Percentiles rank a stretch among this genome's conserved stretches.
Evolutionary conservation across 2,797 vertebrate genomes (phyloP).

Genomic region (Streptopelia turtur): DNA sequence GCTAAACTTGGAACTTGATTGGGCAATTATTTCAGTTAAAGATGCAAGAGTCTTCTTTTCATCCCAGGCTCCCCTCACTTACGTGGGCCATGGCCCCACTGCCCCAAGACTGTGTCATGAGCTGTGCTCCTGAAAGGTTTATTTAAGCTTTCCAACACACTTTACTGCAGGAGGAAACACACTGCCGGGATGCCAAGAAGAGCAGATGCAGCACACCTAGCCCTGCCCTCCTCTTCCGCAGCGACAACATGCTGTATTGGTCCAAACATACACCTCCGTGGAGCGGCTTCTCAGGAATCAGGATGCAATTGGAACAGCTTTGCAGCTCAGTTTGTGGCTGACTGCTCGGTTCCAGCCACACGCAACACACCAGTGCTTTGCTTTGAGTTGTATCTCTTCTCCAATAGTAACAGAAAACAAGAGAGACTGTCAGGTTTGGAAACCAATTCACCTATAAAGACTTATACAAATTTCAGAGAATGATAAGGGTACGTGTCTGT

Average conservation of each 20-base stretch:
- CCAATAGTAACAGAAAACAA: background rate
- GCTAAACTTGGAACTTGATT: background rate
- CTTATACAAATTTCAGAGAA: background rate
- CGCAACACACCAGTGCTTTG: background rate
- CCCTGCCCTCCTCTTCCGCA: background rate
- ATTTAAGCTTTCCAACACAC: background rate
- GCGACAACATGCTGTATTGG: background rate
- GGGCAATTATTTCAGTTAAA: background rate
- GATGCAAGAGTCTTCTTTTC: background rate
- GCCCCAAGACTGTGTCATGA: background rate
- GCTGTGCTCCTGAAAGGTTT: background rate
- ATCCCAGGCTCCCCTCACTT: background rate
- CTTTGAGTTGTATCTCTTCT: background rate
- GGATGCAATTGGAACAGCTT: background rate
- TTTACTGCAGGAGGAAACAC: background rate
- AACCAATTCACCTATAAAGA: background rate
- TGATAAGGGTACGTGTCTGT: background rate
- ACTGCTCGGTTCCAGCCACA: background rate
- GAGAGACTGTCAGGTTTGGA: background rate
- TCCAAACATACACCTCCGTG: background rate
- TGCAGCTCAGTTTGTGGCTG: background rate
- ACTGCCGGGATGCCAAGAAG: background rate
- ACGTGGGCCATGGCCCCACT: background rate
- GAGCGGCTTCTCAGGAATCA: background rate
- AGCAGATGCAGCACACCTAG: conserved; percentile 28